Evolutionary conservation across 2,113 vertebrate genomes (phyloP).

Genomic region (Casuarius casuarius): DNA sequence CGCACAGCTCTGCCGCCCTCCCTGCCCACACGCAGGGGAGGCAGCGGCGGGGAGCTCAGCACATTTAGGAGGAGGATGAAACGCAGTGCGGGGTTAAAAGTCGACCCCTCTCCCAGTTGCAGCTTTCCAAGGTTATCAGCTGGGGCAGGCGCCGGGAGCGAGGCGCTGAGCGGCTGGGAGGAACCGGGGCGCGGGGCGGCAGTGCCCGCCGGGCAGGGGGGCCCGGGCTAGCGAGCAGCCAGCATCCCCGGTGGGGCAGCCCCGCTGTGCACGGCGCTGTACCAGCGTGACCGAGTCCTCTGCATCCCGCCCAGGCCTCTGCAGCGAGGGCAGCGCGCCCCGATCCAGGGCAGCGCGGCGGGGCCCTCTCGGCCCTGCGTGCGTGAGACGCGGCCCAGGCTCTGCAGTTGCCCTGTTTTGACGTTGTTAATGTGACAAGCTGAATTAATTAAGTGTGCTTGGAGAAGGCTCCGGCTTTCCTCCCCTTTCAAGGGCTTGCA

Average conservation of each 20-base stretch:
- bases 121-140: slow-evolving; percentile 38
- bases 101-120: neutral
- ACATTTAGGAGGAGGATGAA: neutral
- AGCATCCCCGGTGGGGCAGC: fast-evolving
- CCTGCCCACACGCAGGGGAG: neutral
- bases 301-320: neutral
- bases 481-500: neutral
- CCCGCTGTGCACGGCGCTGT: fast-evolving
- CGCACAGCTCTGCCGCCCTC: neutral
- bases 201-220: fast-evolving
- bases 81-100: slow-evolving; percentile 21
- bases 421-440: neutral
- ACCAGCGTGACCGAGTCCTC: fast-evolving
- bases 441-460: slow-evolving; percentile 3
- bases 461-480: neutral
- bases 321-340: fast-evolving
- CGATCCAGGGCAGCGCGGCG: neutral
- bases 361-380: neutral
- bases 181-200: neutral
- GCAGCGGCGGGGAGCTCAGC: neutral
- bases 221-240: neutral
- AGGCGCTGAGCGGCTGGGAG: neutral
- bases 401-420: neutral
- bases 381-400: neutral
- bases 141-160: neutral